phyloP scores from a whole-genome alignment of 2,888 invertebrate species.

The Boloria euphrosyne region DNA sequence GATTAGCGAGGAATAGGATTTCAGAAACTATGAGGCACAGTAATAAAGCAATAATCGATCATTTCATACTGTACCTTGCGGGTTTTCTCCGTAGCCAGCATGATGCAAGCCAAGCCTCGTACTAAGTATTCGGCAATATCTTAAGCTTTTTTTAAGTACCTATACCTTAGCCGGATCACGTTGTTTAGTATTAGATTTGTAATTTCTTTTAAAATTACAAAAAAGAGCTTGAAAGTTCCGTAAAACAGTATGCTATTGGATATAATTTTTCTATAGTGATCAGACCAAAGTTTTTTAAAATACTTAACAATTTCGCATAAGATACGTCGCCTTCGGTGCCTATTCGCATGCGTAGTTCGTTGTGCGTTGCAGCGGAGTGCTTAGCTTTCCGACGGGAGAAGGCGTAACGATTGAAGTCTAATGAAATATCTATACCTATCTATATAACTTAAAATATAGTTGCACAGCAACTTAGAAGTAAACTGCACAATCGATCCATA shows the following conservation, averaged over 20 bases:
- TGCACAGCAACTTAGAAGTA: slow-evolving; percentile 33
- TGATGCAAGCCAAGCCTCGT: slow-evolving; percentile 71
- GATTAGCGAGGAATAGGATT: slow-evolving; percentile 35
- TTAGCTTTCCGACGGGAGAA: slow-evolving; percentile 66
- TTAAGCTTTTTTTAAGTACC: slow-evolving; percentile 39
- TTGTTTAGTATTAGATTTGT: background rate
- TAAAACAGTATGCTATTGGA: background rate
- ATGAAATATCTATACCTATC: slow-evolving; percentile 30
- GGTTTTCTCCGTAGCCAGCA: slow-evolving; percentile 54
- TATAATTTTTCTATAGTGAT: slow-evolving; percentile 22
- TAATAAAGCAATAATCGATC: slow-evolving; percentile 54
- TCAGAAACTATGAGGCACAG: slow-evolving; percentile 33
- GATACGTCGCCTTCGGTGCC: slow-evolving; percentile 58
- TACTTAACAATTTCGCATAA: slow-evolving; percentile 47
- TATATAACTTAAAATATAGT: slow-evolving; percentile 33
- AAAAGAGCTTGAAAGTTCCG: too few species aligned
- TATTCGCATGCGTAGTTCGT: slow-evolving; percentile 77
- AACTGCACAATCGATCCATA: slow-evolving; percentile 38
- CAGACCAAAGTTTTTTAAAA: slow-evolving; percentile 32
- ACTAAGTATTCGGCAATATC: slow-evolving; percentile 48
- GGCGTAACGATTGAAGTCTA: slow-evolving; percentile 49
- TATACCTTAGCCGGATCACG: slow-evolving; percentile 34
- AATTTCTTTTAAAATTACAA: background rate
- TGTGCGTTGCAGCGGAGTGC: slow-evolving; percentile 75
- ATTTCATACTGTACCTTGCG: slow-evolving; percentile 59